Percentiles rank a stretch among this genome's conserved stretches.
Conservation (phyloP, 1,140 invertebrate genomes). For the Meloidogyne chitwoodi region DNA sequence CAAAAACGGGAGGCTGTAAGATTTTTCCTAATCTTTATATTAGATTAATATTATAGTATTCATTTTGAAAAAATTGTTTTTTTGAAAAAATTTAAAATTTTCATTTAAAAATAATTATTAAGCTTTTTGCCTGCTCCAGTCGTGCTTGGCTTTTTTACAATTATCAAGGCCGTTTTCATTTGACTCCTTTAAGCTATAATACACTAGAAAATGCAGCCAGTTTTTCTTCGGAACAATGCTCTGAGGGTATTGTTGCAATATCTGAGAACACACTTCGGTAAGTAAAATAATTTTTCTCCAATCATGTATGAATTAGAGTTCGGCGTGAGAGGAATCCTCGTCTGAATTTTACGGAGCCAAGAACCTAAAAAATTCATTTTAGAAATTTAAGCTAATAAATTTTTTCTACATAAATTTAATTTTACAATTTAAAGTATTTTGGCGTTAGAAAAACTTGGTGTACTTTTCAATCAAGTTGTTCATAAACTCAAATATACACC, state of each 20-base stretch:
- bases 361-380: too few relatives aligned
- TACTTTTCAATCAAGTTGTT: conserved; percentile 90
- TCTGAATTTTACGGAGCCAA: too few relatives aligned
- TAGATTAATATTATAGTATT: too few relatives aligned
- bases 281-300: neutral
- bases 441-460: conserved; percentile 93
- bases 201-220: conserved; percentile 89
- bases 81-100: too few relatives aligned
- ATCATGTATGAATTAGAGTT: too few relatives aligned
- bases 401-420: conserved; percentile 11
- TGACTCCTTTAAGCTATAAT: conserved; percentile 56
- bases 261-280: conserved; percentile 87
- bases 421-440: conserved; percentile 71
- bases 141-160: conserved; percentile 97
- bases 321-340: too few relatives aligned
- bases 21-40: conserved; percentile 37
- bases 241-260: conserved; percentile 97
- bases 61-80: too few relatives aligned
- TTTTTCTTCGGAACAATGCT: conserved; percentile 96
- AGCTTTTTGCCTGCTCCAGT: conserved; percentile 90
- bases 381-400: too few relatives aligned
- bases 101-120: too few relatives aligned
- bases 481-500: conserved; percentile 91
- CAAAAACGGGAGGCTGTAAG: conserved; percentile 86
- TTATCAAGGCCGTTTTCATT: conserved; percentile 78